Conservation (phyloP, 2,888 invertebrate species). For the Serripes groenlandicus region DNA sequence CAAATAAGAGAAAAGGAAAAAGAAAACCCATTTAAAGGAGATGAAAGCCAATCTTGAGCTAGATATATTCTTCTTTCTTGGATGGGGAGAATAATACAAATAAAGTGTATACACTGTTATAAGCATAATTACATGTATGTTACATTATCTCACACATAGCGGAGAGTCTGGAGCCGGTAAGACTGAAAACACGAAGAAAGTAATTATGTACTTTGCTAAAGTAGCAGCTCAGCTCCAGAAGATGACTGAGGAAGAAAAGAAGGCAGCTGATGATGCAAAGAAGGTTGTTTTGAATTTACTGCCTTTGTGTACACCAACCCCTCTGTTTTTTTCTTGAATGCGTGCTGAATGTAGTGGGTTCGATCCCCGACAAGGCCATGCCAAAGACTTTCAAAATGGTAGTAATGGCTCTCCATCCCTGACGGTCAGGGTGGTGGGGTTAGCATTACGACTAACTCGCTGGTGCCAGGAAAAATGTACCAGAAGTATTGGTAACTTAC, state of each 20-base stretch:
- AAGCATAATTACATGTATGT: slow-evolving; percentile 6
- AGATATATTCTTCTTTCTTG: no score
- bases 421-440: no score
- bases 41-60: no score
- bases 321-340: slow-evolving; percentile 9
- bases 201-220: slow-evolving; percentile 97
- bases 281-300: slow-evolving; percentile 69
- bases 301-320: slow-evolving; percentile 6
- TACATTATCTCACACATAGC: slow-evolving; percentile 86
- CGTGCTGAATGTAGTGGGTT: no score
- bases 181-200: slow-evolving; percentile 99
- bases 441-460: no score
- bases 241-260: slow-evolving; percentile 70
- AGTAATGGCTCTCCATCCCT: no score
- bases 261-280: slow-evolving; percentile 64
- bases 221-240: slow-evolving; percentile 91
- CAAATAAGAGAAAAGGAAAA: no score
- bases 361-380: no score
- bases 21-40: no score
- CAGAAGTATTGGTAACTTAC: no score
- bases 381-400: no score
- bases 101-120: not conserved
- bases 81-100: not conserved
- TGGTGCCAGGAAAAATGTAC: no score
- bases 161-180: slow-evolving; percentile 99